Base-by-base conservation (phyloP, 2,113 vertebrate genomes). In the Amphilophus citrinellus region DNA sequence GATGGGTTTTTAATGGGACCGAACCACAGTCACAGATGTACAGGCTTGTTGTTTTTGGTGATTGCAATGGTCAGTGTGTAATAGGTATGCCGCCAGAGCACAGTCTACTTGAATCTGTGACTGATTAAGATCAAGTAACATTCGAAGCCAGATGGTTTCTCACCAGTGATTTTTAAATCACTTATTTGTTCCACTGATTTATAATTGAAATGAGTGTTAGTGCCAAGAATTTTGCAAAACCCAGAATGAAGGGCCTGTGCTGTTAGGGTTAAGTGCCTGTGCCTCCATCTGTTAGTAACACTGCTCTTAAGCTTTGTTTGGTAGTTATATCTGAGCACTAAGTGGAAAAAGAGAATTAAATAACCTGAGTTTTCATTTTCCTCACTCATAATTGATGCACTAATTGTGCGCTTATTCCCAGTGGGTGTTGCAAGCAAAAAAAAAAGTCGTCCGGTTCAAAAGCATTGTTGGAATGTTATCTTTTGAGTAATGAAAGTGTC, bases 1-100 rank as follows among this genome's bases (percentile, higher is more conserved):
- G 91, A 94, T 94, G 85, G 84, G 77, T 89, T 94, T 94, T 94
- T 93, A 92, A 95, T 94, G 87, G 84, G 86, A 89, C 66, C 44
- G 84, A 83, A 86, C 77, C 89, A 50, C 79, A 86, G 87, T 79
- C 92, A 82, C 88, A 88, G 87, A 91, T 91, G 90, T 90, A 93
- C 87, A 84, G 80, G 71, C 76, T 78, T 91, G 88, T 88, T 92
- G 88, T 91, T 94, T 83, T 87, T 86, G 78, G 90, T 87, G 88
- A 87, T 90, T 86, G 86, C 56, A 83, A 50, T 88, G 87, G 84
- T 65, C 88, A 91, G 82, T 83, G 32, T 83, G 83, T 57, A 62
- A 81, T 84, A 66, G 87, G 63, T 84, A 73, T 76, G 76, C 80
- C 63, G 14, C 39, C 53, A 75, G 66, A 80, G 77, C 30, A 73